Conservation (phyloP, 2,113 vertebrate species). For the Elephas maximus region DNA sequence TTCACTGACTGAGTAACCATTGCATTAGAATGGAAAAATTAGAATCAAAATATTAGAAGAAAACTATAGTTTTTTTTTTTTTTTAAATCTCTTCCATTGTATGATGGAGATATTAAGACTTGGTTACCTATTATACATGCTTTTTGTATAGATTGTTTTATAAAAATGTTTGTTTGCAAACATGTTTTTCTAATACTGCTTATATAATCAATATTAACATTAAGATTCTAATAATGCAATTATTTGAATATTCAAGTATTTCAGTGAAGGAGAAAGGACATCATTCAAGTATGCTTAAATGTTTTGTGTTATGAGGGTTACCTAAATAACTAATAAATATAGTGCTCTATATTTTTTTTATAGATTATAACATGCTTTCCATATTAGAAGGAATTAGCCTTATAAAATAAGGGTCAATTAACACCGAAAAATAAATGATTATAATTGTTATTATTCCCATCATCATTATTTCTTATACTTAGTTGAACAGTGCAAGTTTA, state of each 20-base stretch:
- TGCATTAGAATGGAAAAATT: background rate
- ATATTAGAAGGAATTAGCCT: conserved; percentile 41
- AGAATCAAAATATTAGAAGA: conserved; percentile 32
- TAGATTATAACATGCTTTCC: background rate
- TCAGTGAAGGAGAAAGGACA: conserved; percentile 65
- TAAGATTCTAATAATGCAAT: conserved; percentile 34
- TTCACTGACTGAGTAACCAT: background rate
- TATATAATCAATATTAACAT: conserved; percentile 36
- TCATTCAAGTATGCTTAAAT: conserved; percentile 70
- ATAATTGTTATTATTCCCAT: background rate
- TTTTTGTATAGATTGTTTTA: background rate
- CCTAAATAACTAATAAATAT: conserved; percentile 55
- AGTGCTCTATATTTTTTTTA: background rate
- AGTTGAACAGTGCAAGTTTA: background rate
- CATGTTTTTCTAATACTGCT: background rate
- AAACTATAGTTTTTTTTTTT: background rate
- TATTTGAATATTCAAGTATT: conserved; percentile 73
- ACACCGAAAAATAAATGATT: conserved; percentile 28
- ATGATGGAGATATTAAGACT: background rate
- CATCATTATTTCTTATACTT: conserved; percentile 28
- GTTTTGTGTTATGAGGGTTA: conserved; percentile 69
- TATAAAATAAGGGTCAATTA: conserved; percentile 15
- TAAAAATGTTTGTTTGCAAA: background rate
- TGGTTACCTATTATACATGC: background rate
- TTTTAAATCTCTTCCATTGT: background rate